Percentiles rank a stretch among this genome's conserved stretches.
These are phyloP conservation scores for Plutella xylostella DNA, from an alignment of 2,888 invertebrate genomes.

Conservation along the genomic window DNA sequence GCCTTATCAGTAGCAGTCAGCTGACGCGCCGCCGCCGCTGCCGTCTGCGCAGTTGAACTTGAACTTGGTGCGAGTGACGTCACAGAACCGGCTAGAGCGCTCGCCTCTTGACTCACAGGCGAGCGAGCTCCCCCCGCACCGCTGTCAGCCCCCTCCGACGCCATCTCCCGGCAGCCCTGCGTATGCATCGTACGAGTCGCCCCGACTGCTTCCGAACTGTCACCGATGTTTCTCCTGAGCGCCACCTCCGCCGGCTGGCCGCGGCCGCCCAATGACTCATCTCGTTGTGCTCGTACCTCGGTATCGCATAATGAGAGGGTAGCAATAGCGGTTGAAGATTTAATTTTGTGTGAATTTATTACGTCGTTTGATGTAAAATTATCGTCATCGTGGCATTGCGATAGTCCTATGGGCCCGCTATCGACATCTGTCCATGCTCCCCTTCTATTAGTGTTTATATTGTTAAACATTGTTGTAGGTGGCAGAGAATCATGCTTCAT, in stretches of 20 bases:
- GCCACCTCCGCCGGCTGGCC: not conserved
- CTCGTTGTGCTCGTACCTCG: no score
- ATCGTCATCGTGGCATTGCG: not conserved
- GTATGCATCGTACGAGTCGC: no score
- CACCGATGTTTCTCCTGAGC: no score
- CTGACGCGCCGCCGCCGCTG: not conserved
- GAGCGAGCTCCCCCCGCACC: no score
- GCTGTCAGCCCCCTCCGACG: no score
- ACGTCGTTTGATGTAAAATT: not conserved
- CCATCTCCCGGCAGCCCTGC: no score
- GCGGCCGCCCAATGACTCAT: not conserved
- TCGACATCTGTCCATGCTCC: no score
- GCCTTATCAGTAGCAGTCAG: not conserved
- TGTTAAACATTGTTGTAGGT: not conserved
- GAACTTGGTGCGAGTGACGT: not conserved
- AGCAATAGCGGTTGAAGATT: no score
- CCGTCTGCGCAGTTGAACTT: not conserved
- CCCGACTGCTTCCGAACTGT: no score
- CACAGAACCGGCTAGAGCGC: not conserved
- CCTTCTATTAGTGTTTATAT: not conserved
- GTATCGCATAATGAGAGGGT: no score
- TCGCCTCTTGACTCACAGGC: no score
- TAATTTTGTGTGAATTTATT: not conserved
- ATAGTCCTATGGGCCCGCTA: no score
- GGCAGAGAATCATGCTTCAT: not conserved